These are phyloP conservation scores for Condylura cristata DNA, from an alignment of 2,113 vertebrate species.

Conservation along the genomic window DNA sequence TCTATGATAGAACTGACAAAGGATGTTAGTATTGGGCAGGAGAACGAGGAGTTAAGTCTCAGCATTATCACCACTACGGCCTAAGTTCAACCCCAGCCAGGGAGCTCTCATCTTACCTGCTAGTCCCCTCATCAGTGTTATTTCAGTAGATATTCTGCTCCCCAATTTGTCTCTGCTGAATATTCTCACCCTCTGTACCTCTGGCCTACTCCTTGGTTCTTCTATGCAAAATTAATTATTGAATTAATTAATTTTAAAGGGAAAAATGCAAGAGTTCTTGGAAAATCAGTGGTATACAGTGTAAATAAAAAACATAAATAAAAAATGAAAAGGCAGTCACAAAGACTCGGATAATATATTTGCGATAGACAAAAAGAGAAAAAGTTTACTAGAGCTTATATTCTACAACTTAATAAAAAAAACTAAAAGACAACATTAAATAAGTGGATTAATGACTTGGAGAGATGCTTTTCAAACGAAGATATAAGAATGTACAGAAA, in stretches of 20 bases:
- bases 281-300: neutral
- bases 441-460: slow-evolving; percentile 4
- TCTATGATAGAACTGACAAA: neutral
- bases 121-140: no score
- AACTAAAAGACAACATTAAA: neutral
- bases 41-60: no score
- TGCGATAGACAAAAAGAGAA: neutral
- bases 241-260: no score
- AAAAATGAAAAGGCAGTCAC: slow-evolving; percentile 1
- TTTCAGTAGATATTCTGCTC: no score
- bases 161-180: no score
- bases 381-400: neutral
- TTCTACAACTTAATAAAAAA: neutral
- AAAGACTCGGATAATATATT: neutral
- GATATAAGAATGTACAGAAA: slow-evolving; percentile 11
- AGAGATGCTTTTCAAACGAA: slow-evolving; percentile 41
- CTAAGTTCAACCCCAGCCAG: no score
- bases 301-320: no score
- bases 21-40: neutral
- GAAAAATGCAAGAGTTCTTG: neutral
- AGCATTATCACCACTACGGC: no score
- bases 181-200: no score
- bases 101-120: no score
- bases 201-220: no score
- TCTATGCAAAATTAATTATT: no score